Evolutionary conservation across 2,888 invertebrate species (phyloP).

Genomic region (Plagiodera versicolora): DNA sequence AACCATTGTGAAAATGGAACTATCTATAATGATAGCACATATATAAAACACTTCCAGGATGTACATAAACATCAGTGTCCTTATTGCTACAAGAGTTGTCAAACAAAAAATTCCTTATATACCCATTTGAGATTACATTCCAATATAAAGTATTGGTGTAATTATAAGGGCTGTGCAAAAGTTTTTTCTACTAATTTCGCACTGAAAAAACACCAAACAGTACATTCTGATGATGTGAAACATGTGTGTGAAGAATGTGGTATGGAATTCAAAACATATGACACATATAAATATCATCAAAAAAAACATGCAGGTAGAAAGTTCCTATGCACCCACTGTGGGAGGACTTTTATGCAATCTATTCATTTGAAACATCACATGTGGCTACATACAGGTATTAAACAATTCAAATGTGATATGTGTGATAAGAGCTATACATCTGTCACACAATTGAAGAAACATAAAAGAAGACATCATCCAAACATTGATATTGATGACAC

Average conservation of each 20-base stretch:
- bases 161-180: constrained; percentile 32
- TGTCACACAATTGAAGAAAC: constrained; percentile 34
- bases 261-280: constrained; percentile 34
- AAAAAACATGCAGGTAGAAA: constrained; percentile 34
- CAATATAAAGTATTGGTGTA: constrained; percentile 28
- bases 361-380: constrained; percentile 41
- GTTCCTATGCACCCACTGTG: constrained; percentile 37
- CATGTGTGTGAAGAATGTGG: constrained; percentile 37
- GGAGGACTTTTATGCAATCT: constrained; percentile 35
- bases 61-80: constrained; percentile 32
- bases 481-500: background rate
- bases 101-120: constrained; percentile 20
- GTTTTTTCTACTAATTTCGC: constrained; percentile 30
- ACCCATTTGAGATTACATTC: constrained; percentile 31
- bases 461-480: constrained; percentile 26
- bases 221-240: constrained; percentile 31
- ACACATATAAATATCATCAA: constrained; percentile 36
- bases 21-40: constrained; percentile 16
- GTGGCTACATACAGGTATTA: constrained; percentile 41
- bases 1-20: constrained; percentile 19
- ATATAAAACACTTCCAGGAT: constrained; percentile 27
- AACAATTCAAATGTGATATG: constrained; percentile 38
- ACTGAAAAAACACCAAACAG: constrained; percentile 32
- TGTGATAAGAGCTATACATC: constrained; percentile 40
- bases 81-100: constrained; percentile 33